Conservation (phyloP, 2,888 invertebrate species). For the Syrista parreyssii region DNA sequence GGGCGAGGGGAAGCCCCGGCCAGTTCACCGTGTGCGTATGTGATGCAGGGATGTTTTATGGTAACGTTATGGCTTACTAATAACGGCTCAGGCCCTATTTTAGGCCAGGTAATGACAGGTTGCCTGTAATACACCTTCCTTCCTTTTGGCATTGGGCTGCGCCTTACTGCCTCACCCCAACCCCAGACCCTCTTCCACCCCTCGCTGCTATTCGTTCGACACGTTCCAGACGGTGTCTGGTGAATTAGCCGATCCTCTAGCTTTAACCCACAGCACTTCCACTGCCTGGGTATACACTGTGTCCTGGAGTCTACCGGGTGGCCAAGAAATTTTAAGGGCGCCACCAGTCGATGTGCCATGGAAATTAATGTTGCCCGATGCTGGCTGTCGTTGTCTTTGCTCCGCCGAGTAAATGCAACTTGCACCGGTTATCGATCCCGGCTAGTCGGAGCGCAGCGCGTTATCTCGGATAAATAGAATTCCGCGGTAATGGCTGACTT, state of each 20-base stretch:
- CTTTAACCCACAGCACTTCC: too few relatives aligned
- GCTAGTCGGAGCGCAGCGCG: too few relatives aligned
- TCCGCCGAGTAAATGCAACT: too few relatives aligned
- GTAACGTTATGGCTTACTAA: constrained; percentile 50
- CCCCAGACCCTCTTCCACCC: constrained; percentile 10
- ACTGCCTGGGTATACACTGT: too few relatives aligned
- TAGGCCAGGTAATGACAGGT: constrained; percentile 40
- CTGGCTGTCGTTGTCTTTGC: too few relatives aligned
- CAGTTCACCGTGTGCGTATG: background rate
- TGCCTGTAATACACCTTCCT: background rate
- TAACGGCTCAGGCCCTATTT: constrained; percentile 48
- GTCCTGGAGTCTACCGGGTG: too few relatives aligned
- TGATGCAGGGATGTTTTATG: constrained; percentile 37
- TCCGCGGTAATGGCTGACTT: constrained; percentile 5
- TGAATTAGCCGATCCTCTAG: too few relatives aligned
- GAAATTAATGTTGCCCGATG: too few relatives aligned
- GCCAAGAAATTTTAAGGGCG: too few relatives aligned
- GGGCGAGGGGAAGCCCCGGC: background rate
- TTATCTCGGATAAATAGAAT: constrained; percentile 9
- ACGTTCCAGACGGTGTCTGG: constrained; percentile 2
- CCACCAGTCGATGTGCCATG: too few relatives aligned
- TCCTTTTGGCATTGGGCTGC: too few relatives aligned
- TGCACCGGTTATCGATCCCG: too few relatives aligned
- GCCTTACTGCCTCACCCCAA: constrained; percentile 13
- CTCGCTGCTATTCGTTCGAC: constrained; percentile 23